A percentile compares a stretch with the other conserved stretches of the same genome.
Conservation (phyloP, 2,797 vertebrate species). For the Valencia hispanica region DNA sequence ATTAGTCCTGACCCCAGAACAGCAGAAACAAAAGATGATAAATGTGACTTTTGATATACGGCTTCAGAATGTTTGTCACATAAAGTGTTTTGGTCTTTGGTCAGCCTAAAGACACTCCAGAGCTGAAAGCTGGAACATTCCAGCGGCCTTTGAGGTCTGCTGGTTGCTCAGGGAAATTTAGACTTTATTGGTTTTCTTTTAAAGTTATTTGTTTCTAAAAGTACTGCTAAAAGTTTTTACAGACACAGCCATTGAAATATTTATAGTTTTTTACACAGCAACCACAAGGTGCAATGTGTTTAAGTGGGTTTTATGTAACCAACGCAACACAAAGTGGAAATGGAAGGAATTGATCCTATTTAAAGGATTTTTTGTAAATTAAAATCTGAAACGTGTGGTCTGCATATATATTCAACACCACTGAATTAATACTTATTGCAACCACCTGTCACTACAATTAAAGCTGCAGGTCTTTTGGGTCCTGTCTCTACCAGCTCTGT, state of each 20-base stretch:
- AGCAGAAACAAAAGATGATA: conserved; percentile 30
- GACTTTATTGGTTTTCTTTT: conserved; percentile 49
- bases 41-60: conserved; percentile 24
- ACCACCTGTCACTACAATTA: background rate
- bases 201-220: conserved; percentile 50
- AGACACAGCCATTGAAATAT: background rate
- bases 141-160: conserved; percentile 30
- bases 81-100: conserved; percentile 39
- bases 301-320: conserved; percentile 1
- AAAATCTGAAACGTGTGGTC: background rate
- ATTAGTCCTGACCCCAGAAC: conserved; percentile 40
- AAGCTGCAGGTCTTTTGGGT: background rate
- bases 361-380: background rate
- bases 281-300: background rate
- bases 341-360: background rate
- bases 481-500: background rate
- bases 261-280: background rate
- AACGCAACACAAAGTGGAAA: background rate
- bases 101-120: conserved; percentile 24
- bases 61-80: conserved; percentile 39
- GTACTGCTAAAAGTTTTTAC: conserved; percentile 6
- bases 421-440: background rate
- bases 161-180: conserved; percentile 54
- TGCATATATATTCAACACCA: background rate
- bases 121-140: conserved; percentile 27